Percentiles rank a stretch among this genome's conserved stretches.
These are phyloP conservation scores for Oncorhynchus tshawytscha DNA, from an alignment of 2,113 vertebrate genomes.

Conservation along the genomic window DNA sequence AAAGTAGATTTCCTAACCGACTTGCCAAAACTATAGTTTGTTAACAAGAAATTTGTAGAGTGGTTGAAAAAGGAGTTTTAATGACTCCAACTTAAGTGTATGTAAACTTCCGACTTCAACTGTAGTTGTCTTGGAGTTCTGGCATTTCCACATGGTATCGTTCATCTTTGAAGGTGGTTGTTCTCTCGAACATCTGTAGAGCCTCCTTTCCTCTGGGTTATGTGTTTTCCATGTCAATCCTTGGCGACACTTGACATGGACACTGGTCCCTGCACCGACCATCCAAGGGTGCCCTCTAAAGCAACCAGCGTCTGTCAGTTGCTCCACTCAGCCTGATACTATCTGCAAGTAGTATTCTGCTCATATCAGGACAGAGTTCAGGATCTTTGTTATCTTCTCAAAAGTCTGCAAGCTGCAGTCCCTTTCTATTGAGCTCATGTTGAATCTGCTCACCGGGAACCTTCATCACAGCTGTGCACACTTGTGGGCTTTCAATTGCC, in stretches of 20 bases:
- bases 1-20: too few relatives aligned
- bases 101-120: too few relatives aligned
- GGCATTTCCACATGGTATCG: constrained; percentile 15
- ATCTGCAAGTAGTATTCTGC: constrained; percentile 22
- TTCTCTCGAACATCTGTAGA: constrained; percentile 23
- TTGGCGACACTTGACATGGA: not conserved
- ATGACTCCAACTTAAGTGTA: too few relatives aligned
- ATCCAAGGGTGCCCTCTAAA: not conserved
- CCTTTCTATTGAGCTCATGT: too few relatives aligned
- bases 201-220: constrained; percentile 7
- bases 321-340: not conserved
- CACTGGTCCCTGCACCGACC: too few relatives aligned
- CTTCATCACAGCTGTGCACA: constrained; percentile 1
- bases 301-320: constrained; percentile 1
- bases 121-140: too few relatives aligned
- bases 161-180: not conserved
- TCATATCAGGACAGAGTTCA: constrained; percentile 2
- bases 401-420: not conserved
- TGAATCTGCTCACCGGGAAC: not conserved
- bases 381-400: not conserved
- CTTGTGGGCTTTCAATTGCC: not conserved
- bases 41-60: too few relatives aligned
- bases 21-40: too few relatives aligned
- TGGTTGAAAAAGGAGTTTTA: too few relatives aligned
- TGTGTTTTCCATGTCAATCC: not conserved